Percentiles rank a stretch among this genome's conserved stretches.
These are phyloP conservation scores for Frieseomelitta varia DNA, from an alignment of 1,140 invertebrate genomes.

Conservation along the genomic window DNA sequence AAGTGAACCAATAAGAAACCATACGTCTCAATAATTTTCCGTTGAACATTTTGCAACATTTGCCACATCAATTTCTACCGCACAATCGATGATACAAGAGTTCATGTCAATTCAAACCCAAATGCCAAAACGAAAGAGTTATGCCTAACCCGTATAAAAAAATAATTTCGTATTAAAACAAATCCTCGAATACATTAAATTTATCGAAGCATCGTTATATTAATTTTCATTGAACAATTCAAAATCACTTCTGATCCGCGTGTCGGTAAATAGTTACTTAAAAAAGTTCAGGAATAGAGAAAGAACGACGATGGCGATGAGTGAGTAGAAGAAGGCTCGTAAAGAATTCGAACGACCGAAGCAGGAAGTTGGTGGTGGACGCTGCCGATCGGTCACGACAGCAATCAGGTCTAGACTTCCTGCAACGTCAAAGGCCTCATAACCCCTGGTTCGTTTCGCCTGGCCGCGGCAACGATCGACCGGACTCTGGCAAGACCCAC, in stretches of 20 bases:
- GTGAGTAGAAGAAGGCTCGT: not conserved
- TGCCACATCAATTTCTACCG: no score
- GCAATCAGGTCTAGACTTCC: conserved; percentile 66
- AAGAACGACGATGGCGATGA: not conserved
- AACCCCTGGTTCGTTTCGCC: conserved; percentile 49
- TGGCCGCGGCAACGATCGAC: conserved; percentile 41
- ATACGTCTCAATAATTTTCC: no score
- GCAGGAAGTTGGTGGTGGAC: conserved; percentile 54
- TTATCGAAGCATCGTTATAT: no score
- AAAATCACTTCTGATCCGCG: not conserved
- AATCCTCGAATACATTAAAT: no score
- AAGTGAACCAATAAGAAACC: no score
- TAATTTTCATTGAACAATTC: not conserved
- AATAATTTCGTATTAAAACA: no score
- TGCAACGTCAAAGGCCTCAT: conserved; percentile 62
- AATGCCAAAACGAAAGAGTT: no score
- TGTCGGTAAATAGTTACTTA: not conserved
- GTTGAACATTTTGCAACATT: no score
- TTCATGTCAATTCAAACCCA: no score
- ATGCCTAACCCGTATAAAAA: no score
- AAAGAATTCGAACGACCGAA: conserved; percentile 41
- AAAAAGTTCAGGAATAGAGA: not conserved
- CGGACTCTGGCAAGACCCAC: conserved; percentile 48
- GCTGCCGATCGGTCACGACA: conserved; percentile 61
- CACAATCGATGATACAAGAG: no score